Conservation (phyloP, 2,113 vertebrate species). For the Nothocercus nigrocapillus region DNA sequence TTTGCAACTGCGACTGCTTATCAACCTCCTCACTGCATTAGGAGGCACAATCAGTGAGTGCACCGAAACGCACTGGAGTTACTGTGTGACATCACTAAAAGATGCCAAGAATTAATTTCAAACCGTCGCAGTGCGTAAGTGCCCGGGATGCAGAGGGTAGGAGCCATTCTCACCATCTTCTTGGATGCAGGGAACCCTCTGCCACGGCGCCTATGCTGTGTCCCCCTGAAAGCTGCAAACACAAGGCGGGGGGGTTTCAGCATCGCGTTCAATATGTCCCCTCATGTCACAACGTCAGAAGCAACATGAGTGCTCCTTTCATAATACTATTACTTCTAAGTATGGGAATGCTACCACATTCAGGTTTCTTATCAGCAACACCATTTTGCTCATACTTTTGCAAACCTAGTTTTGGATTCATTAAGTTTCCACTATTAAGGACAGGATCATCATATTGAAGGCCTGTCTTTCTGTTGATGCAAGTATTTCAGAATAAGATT, state of each 20-base stretch:
- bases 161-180: not conserved
- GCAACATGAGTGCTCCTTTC: rapidly evolving
- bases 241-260: not conserved
- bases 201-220: not conserved
- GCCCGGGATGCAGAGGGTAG: not conserved
- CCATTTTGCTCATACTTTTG: not conserved
- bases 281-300: not conserved
- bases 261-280: not conserved
- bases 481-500: not conserved
- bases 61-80: not conserved
- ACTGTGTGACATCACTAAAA: not conserved
- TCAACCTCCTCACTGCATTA: not conserved
- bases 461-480: not conserved
- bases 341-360: not conserved
- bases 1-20: not conserved
- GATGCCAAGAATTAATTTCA: not conserved
- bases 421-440: not conserved
- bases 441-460: not conserved
- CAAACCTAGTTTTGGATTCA: not conserved
- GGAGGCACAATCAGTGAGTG: not conserved
- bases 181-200: not conserved
- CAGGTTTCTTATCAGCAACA: not conserved
- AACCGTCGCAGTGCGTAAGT: not conserved
- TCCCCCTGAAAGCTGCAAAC: not conserved
- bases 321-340: not conserved